Evolutionary conservation across 2,888 invertebrate genomes (phyloP).

Genomic region (Drosophila pseudotalamancana): DNA sequence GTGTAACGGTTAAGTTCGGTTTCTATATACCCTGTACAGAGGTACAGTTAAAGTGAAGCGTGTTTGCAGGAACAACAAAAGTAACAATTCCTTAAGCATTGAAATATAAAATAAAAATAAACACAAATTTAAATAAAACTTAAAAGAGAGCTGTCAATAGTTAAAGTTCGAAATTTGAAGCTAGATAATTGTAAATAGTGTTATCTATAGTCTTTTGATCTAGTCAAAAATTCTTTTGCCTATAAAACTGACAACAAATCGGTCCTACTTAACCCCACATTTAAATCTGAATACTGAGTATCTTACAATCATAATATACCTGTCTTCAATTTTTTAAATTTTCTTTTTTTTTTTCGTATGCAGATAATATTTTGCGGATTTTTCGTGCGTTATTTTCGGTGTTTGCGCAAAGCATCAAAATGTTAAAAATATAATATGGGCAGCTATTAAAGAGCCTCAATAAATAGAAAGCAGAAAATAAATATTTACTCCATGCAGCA

Average conservation of each 20-base stretch:
- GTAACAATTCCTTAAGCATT: too few species aligned
- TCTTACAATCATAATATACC: neutral
- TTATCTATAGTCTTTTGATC: neutral
- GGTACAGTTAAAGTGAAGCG: too few species aligned
- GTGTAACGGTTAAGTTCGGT: neutral
- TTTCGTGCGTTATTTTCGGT: conserved; percentile 15
- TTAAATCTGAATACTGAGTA: neutral
- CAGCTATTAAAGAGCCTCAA: conserved; percentile 48
- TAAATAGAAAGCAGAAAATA: conserved; percentile 31
- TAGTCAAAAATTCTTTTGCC: too few species aligned
- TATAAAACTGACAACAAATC: too few species aligned
- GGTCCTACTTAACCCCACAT: neutral
- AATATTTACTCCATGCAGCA: conserved; percentile 54
- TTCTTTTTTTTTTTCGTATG: neutral
- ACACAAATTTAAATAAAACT: too few species aligned
- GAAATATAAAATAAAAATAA: neutral
- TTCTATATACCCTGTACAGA: neutral
- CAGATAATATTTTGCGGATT: conserved; percentile 30
- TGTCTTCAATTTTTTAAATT: too few species aligned
- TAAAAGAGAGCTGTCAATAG: too few species aligned
- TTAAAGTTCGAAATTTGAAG: too few species aligned
- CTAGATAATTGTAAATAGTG: too few species aligned
- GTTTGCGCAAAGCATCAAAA: conserved; percentile 43
- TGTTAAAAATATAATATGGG: conserved; percentile 57
- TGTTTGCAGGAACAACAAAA: too few species aligned